Conservation (phyloP, 2,797 vertebrate genomes). For the Sparus aurata region DNA sequence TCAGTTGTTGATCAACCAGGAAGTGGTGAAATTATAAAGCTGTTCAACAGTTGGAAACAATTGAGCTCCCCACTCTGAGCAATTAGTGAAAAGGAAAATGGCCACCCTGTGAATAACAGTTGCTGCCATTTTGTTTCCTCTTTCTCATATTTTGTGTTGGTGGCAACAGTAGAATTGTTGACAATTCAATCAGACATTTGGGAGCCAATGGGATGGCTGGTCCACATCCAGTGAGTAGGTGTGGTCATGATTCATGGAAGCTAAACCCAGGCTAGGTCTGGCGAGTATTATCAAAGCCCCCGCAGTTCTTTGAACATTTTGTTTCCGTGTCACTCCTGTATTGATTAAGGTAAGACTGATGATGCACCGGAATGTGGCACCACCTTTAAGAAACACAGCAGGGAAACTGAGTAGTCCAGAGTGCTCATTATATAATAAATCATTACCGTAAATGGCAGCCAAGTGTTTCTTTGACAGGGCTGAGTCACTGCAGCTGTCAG, state of each 20-base stretch:
- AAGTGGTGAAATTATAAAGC: no score
- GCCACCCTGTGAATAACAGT: no score
- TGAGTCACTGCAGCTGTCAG: constrained; percentile 74
- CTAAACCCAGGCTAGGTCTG: constrained; percentile 3
- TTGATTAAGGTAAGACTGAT: constrained; percentile 25
- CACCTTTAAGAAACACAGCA: constrained; percentile 38
- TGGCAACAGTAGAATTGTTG: constrained; percentile 1
- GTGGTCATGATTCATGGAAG: constrained; percentile 20
- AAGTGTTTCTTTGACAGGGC: constrained; percentile 60
- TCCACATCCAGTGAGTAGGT: constrained; percentile 12
- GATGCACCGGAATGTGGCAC: constrained; percentile 20
- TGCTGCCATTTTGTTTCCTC: background rate
- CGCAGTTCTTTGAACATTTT: background rate
- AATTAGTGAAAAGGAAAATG: no score
- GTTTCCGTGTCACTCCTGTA: background rate
- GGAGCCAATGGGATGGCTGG: background rate
- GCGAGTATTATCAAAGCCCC: constrained; percentile 10
- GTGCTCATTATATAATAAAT: constrained; percentile 49
- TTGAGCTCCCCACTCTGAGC: no score
- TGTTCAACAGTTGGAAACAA: no score
- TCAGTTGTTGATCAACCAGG: no score
- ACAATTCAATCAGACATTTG: constrained; percentile 9
- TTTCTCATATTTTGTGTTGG: constrained; percentile 6
- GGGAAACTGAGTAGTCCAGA: constrained; percentile 11
- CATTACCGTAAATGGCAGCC: constrained; percentile 61